phyloP scores from a whole-genome alignment of 2,888 invertebrate genomes.

The Drosophila putrida region DNA sequence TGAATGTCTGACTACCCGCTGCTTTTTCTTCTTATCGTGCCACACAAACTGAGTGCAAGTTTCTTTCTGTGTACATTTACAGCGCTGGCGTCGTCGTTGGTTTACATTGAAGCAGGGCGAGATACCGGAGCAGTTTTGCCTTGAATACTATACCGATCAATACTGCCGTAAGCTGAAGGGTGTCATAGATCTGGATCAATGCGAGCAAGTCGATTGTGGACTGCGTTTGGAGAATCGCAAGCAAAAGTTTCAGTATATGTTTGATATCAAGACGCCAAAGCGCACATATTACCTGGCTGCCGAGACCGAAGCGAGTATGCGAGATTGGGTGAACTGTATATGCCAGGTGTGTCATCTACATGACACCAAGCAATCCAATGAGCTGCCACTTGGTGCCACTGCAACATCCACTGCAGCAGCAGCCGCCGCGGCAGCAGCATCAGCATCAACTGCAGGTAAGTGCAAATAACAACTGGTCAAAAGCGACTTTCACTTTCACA shows the following conservation, averaged over 20 bases:
- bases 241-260: constrained; percentile 93
- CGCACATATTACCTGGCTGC: constrained; percentile 97
- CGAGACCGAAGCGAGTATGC: constrained; percentile 96
- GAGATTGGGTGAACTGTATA: constrained; percentile 97
- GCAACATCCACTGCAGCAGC: constrained; percentile 42
- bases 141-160: constrained; percentile 96
- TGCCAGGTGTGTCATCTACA: constrained; percentile 96
- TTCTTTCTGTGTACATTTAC: constrained; percentile 45
- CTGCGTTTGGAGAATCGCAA: constrained; percentile 93
- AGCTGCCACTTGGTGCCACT: constrained; percentile 72
- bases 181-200: constrained; percentile 96
- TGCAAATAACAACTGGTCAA: constrained; percentile 29
- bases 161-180: constrained; percentile 94
- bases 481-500: constrained; percentile 39
- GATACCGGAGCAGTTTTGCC: constrained; percentile 96
- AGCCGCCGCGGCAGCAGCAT: constrained; percentile 23
- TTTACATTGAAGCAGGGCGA: constrained; percentile 97
- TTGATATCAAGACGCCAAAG: constrained; percentile 95
- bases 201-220: constrained; percentile 97
- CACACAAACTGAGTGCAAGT: constrained; percentile 25
- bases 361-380: constrained; percentile 86
- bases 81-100: constrained; percentile 98
- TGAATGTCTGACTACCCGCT: constrained; percentile 1
- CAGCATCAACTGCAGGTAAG: constrained; percentile 49
- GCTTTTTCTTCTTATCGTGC: constrained; percentile 38